Evolutionary conservation across 1,140 invertebrate species (phyloP).

Genomic region (Drosophila tropicalis): DNA sequence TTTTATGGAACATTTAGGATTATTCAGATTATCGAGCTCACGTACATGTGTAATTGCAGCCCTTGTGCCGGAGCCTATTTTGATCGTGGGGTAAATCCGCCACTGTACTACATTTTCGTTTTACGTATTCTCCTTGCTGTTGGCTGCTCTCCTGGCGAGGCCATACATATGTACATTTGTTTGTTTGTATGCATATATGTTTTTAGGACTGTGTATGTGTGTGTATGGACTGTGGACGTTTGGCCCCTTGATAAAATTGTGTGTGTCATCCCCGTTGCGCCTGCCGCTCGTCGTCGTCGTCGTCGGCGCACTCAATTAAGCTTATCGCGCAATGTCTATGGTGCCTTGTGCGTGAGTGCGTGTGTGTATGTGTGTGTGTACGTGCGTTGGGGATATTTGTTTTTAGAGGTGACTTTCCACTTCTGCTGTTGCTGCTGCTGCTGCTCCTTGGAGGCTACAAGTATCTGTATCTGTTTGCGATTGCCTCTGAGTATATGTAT

Average conservation of each 20-base stretch:
- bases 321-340: slow-evolving; percentile 72
- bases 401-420: slow-evolving; percentile 81
- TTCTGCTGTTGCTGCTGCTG: slow-evolving; percentile 27
- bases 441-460: slow-evolving; percentile 72
- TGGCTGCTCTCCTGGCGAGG: slow-evolving; percentile 72
- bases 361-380: slow-evolving; percentile 23
- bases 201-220: background rate
- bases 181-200: slow-evolving; percentile 7
- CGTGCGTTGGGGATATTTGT: slow-evolving; percentile 68
- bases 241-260: slow-evolving; percentile 70
- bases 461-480: slow-evolving; percentile 43
- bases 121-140: slow-evolving; percentile 64
- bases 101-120: slow-evolving; percentile 25
- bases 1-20: too few species aligned
- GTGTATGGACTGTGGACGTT: slow-evolving; percentile 38
- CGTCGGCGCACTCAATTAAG: slow-evolving; percentile 70
- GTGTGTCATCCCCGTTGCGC: slow-evolving; percentile 45
- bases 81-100: too few species aligned
- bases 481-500: slow-evolving; percentile 31
- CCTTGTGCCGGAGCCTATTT: too few species aligned
- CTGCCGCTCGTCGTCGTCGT: slow-evolving; percentile 25
- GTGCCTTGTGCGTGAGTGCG: slow-evolving; percentile 21
- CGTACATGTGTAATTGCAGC: too few species aligned
- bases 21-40: too few species aligned
- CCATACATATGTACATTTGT: slow-evolving; percentile 9